Percentiles rank a stretch among this genome's conserved stretches.
These are phyloP conservation scores for Amblyjoppa fuscipennis DNA, from an alignment of 2,888 invertebrate genomes.

Conservation along the genomic window DNA sequence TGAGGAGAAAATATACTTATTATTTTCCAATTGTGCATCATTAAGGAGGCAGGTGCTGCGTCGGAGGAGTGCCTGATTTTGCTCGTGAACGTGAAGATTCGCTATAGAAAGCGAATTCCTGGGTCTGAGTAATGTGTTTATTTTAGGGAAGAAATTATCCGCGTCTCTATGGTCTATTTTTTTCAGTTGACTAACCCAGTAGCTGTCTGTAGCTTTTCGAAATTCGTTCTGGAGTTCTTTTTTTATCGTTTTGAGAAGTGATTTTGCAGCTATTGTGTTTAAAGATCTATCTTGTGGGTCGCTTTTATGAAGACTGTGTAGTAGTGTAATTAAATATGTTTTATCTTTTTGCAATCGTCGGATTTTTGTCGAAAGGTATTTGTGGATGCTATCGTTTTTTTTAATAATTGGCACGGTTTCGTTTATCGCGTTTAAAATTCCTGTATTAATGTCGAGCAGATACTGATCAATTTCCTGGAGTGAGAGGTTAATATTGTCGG, in stretches of 20 bases:
- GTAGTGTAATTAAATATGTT: neutral
- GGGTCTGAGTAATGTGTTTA: no score
- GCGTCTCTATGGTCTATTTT: no score
- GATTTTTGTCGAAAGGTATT: slow-evolving; percentile 1
- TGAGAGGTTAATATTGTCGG: neutral
- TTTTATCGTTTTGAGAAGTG: neutral
- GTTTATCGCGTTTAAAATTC: neutral
- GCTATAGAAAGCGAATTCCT: no score
- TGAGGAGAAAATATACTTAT: slow-evolving; percentile 2
- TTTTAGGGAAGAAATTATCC: no score
- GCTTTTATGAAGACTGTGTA: neutral
- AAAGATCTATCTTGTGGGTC: neutral
- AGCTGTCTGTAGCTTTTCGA: no score
- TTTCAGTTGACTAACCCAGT: no score
- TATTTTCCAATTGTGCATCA: no score
- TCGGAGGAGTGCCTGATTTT: no score
- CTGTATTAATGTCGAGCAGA: neutral
- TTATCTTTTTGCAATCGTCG: neutral
- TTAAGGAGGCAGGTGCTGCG: no score
- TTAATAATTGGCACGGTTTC: neutral
- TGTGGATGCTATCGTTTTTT: neutral
- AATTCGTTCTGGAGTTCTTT: no score
- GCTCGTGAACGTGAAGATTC: no score
- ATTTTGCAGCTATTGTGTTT: neutral
- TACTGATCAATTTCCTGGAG: neutral